Evolutionary conservation across 2,113 vertebrate genomes (phyloP).

Genomic region (Asarcornis scutulata): DNA sequence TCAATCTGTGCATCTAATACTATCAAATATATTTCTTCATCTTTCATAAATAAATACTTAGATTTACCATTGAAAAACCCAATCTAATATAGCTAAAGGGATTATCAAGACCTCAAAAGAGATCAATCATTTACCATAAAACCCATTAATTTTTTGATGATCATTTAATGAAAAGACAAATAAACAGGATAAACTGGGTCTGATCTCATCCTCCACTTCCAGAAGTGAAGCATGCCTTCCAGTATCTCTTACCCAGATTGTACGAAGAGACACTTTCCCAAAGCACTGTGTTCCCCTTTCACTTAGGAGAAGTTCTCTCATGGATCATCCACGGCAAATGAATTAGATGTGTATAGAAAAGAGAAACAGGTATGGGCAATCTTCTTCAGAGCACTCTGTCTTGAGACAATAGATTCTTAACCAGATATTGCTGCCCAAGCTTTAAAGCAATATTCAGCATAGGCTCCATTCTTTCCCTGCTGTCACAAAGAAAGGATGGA

Average conservation of each 20-base stretch:
- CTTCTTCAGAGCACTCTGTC: neutral
- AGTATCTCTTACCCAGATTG: neutral
- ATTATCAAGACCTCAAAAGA: neutral
- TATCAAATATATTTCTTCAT: neutral
- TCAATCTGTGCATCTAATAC: neutral
- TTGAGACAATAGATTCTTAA: conserved; percentile 6
- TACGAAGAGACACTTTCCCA: neutral
- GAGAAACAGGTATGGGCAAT: conserved; percentile 4
- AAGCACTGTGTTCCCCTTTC: accelerated
- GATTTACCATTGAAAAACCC: neutral
- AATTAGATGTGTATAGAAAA: neutral
- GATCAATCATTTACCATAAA: neutral
- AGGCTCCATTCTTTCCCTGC: neutral
- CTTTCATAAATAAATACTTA: neutral
- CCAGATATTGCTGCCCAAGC: neutral
- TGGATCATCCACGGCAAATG: neutral
- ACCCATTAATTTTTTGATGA: neutral
- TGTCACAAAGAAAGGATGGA: neutral
- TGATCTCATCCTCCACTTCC: neutral
- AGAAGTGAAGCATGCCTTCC: neutral
- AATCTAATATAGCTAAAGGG: neutral
- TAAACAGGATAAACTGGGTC: neutral
- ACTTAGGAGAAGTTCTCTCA: neutral
- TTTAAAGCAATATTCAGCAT: neutral
- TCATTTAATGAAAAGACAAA: conserved; percentile 1